Base-by-base conservation (phyloP, 2,888 invertebrate genomes). In the Mellilla xanthometata region DNA sequence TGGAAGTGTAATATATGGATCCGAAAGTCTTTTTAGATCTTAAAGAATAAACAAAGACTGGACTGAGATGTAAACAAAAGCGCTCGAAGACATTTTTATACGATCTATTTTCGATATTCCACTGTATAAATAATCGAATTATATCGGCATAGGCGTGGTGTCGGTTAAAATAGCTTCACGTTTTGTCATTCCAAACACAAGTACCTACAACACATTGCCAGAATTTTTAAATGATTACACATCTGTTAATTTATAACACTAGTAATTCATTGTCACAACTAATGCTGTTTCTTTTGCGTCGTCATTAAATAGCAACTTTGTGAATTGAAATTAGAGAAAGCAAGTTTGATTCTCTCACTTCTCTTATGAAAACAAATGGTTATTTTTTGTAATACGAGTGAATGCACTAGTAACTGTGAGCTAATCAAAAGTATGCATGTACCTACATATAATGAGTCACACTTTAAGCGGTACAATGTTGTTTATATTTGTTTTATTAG, bases 71-170 rank as follows among this genome's bases (percentile, higher is more conserved):
- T 47, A 47, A 47, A 47, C 47, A 47, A 38, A 34, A 28, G 29
- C 15, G 10, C 4, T 12, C 13, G 47, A 47, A 47, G 47, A 41
- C 41, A 41, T 47, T 38, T 47, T 47, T 38, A 41, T 33, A 32
- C 3, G 32, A 36, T 39, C 40, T 40, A 46, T 47, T 36, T 41
- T 28, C 13, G 24, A 24, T 10, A 39, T 22, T 11, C 4, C 7
- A 8, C 7, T 12, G 13, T 12, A 32, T 4, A 32, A 32, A 38
- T 35, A 36, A 5, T 22, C 0, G 5, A 29, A 30, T 35, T 27
- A 4, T 19, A 23, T 2, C 30, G 19, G 15, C n/a, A 19, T 24
- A 12, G 39, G 30, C 12, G 30, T 31, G 11, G 39, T 11, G 26
- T n/a, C 32, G 32, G 7, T 31, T 32, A 35, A 35, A 35, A 35